A percentile compares a stretch with the other conserved stretches of the same genome.
These are phyloP conservation scores for Equus quagga DNA, from an alignment of 2,113 vertebrate species.

Conservation along the genomic window DNA sequence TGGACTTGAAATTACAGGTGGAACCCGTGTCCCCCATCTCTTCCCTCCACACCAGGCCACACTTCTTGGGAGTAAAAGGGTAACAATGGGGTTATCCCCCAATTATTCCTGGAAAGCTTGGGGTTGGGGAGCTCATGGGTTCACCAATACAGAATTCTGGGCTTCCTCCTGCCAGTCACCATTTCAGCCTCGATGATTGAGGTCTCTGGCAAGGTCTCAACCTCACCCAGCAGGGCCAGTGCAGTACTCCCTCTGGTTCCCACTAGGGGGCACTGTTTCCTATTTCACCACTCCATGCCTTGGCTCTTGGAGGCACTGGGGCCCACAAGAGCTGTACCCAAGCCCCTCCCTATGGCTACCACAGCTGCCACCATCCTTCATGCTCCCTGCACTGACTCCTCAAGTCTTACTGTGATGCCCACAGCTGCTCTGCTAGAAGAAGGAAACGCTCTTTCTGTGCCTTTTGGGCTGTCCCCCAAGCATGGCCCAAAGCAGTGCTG, in stretches of 20 bases:
- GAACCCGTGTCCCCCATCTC: background rate
- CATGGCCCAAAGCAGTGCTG: background rate
- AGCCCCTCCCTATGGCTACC: background rate
- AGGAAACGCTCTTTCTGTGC: background rate
- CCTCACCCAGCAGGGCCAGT: accelerated
- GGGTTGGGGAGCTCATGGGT: too few species aligned
- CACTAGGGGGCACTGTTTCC: background rate
- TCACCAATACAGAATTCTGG: background rate
- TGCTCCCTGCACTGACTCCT: background rate
- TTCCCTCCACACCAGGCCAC: background rate
- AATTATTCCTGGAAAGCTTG: background rate
- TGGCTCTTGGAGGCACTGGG: background rate
- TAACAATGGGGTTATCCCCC: background rate
- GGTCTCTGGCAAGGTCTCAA: background rate
- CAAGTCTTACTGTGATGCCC: background rate
- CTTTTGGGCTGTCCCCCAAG: background rate
- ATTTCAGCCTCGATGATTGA: background rate
- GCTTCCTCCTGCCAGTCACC: background rate
- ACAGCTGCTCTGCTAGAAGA: background rate
- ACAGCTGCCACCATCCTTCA: too few species aligned
- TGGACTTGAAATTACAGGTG: background rate
- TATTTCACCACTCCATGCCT: background rate
- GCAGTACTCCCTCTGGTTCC: background rate
- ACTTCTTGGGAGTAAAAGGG: background rate
- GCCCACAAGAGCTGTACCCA: too few species aligned